Evolutionary conservation across 1,140 invertebrate genomes (phyloP).

Genomic region (Amyelois transitella): DNA sequence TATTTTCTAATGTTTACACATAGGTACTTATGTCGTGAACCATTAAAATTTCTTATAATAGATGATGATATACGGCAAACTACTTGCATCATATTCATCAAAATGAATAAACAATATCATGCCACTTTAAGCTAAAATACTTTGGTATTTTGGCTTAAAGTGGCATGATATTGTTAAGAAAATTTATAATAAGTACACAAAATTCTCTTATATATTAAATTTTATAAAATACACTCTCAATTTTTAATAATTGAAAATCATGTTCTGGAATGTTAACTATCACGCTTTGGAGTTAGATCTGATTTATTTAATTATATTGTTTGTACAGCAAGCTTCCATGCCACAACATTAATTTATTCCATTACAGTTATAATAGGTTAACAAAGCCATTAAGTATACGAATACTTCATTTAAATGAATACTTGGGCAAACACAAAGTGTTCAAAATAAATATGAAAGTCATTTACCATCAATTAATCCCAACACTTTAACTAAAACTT

Average conservation of each 20-base stretch:
- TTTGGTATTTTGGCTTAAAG: too few species aligned
- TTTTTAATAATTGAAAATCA: background rate
- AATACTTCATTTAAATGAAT: background rate
- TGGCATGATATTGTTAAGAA: too few species aligned
- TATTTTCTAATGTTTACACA: too few species aligned
- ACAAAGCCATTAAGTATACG: background rate
- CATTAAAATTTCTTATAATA: too few species aligned
- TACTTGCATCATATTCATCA: too few species aligned
- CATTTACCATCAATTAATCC: background rate
- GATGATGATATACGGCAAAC: too few species aligned
- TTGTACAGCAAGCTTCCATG: background rate
- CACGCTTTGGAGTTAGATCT: background rate
- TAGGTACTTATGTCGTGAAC: too few species aligned
- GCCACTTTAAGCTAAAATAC: too few species aligned
- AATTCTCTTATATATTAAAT: background rate
- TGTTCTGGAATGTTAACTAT: background rate
- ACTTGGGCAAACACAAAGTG: background rate
- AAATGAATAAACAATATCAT: too few species aligned
- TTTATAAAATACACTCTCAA: background rate
- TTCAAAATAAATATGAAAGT: background rate
- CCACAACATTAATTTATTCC: too few species aligned
- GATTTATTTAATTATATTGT: constrained; percentile 5
- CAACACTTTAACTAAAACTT: background rate
- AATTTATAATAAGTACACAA: background rate
- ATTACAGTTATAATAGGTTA: constrained; percentile 8